phyloP scores from a whole-genome alignment of 1,140 invertebrate species.

The Heliconius hermathena region DNA sequence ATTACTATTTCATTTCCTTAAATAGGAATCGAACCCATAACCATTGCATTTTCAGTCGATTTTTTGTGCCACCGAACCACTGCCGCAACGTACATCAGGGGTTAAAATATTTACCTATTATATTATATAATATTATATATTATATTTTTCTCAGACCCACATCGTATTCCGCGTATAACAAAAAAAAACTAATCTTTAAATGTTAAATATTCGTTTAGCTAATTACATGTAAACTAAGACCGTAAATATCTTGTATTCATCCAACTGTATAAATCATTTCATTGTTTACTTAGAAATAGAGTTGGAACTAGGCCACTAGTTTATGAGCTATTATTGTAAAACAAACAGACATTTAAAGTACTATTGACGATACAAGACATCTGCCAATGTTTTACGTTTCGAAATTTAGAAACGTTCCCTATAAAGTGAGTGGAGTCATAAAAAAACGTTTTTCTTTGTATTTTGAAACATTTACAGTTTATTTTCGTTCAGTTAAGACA shows the following conservation, averaged over 20 bases:
- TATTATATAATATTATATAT: too few relatives aligned
- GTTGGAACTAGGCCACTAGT: neutral
- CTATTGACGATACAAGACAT: conserved; percentile 2
- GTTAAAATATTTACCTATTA: too few relatives aligned
- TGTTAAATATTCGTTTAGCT: too few relatives aligned
- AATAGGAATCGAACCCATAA: too few relatives aligned
- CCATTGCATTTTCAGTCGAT: too few relatives aligned
- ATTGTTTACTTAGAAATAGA: neutral
- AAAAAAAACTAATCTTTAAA: too few relatives aligned
- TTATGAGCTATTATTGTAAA: conserved; percentile 9
- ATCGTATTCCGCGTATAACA: too few relatives aligned
- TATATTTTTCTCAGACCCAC: too few relatives aligned
- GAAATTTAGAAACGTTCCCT: conserved; percentile 3
- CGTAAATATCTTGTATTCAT: neutral
- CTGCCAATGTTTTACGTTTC: conserved; percentile 5
- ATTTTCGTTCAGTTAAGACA: neutral
- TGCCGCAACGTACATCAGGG: too few relatives aligned
- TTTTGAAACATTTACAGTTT: neutral
- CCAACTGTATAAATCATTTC: neutral
- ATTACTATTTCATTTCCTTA: too few relatives aligned
- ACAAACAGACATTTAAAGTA: conserved; percentile 6
- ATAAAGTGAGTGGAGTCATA: neutral
- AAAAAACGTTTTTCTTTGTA: neutral
- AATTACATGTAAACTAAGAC: too few relatives aligned
- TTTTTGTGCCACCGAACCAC: too few relatives aligned